Conservation (phyloP, 2,113 vertebrate genomes). For the Rhadina sibilatrix region DNA sequence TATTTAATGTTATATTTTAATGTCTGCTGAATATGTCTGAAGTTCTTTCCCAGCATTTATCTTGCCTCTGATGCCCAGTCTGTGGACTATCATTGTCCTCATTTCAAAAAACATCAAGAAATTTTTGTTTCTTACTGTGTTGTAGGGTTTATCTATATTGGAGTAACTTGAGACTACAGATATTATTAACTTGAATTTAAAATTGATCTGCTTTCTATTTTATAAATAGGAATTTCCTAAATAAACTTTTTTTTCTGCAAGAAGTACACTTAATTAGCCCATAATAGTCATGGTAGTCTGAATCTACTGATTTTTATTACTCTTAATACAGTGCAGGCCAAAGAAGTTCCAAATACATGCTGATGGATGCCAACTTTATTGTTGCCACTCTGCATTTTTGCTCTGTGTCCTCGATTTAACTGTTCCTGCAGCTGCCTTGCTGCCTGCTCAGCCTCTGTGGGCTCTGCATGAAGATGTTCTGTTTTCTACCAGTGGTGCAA, state of each 20-base stretch:
- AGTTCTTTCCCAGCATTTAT: background rate
- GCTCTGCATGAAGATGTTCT: background rate
- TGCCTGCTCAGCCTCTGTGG: background rate
- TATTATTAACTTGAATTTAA: background rate
- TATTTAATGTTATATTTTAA: background rate
- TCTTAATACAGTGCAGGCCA: fast-evolving
- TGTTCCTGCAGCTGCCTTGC: background rate
- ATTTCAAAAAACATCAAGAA: background rate
- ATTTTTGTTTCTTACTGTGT: background rate
- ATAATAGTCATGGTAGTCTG: fast-evolving
- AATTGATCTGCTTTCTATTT: background rate
- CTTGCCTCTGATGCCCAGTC: background rate
- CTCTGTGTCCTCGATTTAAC: background rate
- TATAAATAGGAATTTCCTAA: background rate
- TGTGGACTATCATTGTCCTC: background rate
- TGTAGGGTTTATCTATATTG: background rate
- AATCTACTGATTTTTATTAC: background rate
- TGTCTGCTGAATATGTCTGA: background rate
- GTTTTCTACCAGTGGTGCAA: background rate
- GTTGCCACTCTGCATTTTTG: background rate
- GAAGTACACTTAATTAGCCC: background rate
- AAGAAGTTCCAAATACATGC: background rate
- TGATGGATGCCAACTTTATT: background rate
- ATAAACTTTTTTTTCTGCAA: background rate
- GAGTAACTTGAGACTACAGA: background rate